Conservation (phyloP, 2,797 vertebrate genomes). For the Clamator glandarius region DNA sequence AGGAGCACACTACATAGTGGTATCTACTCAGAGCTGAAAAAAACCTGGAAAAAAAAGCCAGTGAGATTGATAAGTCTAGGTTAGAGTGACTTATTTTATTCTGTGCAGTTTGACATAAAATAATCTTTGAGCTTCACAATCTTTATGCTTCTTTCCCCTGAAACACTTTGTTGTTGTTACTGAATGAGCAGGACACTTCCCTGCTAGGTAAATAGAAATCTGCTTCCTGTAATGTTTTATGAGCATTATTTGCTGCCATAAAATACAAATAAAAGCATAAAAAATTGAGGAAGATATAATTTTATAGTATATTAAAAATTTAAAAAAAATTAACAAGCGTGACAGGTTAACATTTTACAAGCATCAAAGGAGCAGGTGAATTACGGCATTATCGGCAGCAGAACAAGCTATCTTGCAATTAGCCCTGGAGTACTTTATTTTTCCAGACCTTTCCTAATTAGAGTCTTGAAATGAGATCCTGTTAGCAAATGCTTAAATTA, state of each 20-base stretch:
- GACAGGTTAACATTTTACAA: conserved; percentile 53
- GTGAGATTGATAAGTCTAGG: background rate
- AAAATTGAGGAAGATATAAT: conserved; percentile 50
- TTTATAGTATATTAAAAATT: conserved; percentile 65
- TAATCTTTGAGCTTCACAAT: background rate
- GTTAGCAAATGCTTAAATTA: conserved; percentile 21
- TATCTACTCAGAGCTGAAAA: background rate
- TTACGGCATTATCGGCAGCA: background rate
- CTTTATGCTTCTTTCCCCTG: background rate
- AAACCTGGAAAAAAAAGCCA: no score
- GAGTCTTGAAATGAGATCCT: conserved; percentile 24
- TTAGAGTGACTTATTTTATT: accelerated
- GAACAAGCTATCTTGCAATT: background rate
- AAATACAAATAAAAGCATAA: conserved; percentile 61
- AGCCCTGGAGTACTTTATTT: conserved; percentile 22
- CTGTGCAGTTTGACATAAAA: background rate
- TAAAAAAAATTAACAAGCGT: conserved; percentile 47
- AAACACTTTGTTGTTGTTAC: background rate
- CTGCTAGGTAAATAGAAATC: conserved; percentile 15
- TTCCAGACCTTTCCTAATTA: conserved; percentile 48
- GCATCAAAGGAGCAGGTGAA: conserved; percentile 32
- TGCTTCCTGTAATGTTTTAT: background rate
- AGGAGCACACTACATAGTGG: background rate
- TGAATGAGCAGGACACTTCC: background rate
- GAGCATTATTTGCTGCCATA: conserved; percentile 39